Conservation (phyloP, 2,113 vertebrate species). For the Carassius carassius region DNA sequence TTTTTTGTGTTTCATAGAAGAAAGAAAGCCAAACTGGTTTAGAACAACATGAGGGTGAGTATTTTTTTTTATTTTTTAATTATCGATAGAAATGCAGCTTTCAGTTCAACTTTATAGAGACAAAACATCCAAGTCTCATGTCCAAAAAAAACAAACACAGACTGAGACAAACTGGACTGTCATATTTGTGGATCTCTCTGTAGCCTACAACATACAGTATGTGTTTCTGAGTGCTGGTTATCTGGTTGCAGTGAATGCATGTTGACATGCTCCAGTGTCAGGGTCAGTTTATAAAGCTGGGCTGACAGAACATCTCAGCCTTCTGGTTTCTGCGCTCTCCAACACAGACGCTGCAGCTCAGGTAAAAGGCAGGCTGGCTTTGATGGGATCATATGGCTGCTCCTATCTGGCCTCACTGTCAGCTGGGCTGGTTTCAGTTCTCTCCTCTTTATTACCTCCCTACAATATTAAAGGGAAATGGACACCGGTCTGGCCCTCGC, state of each 20-base stretch:
- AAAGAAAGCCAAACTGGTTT: not conserved
- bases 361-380: conserved; percentile 46
- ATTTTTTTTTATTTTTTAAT: not conserved
- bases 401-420: conserved; percentile 48
- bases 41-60: not conserved
- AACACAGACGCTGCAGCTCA: conserved; percentile 44
- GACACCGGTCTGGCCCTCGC: conserved; percentile 52
- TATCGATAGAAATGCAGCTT: conserved; percentile 1
- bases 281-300: conserved; percentile 8
- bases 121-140: not conserved
- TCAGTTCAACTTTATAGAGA: not conserved
- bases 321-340: conserved; percentile 46
- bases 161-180: not conserved
- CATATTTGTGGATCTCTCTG: no score
- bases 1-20: not conserved
- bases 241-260: conserved; percentile 16
- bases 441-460: conserved; percentile 55
- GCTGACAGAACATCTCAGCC: conserved; percentile 12
- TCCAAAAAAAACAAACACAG: not conserved
- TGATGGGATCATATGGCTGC: conserved; percentile 51
- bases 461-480: conserved; percentile 67
- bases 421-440: conserved; percentile 59
- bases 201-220: not conserved
- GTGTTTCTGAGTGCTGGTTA: not conserved
- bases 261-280: not conserved